phyloP scores from a whole-genome alignment of 2,888 invertebrate genomes.

The Rutpela maculata region DNA sequence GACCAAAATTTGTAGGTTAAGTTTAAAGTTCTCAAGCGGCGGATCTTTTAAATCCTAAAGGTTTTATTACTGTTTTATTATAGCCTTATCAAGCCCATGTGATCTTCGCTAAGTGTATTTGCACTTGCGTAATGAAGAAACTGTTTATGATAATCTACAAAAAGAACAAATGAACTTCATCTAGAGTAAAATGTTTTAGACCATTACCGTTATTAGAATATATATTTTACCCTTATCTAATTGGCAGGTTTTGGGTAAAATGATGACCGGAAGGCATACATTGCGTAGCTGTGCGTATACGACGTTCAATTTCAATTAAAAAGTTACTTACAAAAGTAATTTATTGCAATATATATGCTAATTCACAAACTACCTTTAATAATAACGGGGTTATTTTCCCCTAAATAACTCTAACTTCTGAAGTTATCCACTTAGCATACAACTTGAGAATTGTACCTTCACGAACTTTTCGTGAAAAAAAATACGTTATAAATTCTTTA shows the following conservation, averaged over 20 bases:
- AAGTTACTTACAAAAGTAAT: conserved; percentile 10
- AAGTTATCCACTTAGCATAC: conserved; percentile 9
- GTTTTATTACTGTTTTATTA: too few species aligned
- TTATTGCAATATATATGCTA: conserved; percentile 32
- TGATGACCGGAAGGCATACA: not conserved
- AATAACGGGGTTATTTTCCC: conserved; percentile 5
- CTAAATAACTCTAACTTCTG: conserved; percentile 24
- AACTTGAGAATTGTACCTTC: not conserved
- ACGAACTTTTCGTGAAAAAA: not conserved
- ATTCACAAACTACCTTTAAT: conserved; percentile 15
- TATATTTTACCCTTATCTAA: not conserved
- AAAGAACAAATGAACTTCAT: too few species aligned
- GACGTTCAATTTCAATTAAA: not conserved
- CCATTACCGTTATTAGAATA: too few species aligned
- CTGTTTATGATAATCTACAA: too few species aligned
- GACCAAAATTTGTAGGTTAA: too few species aligned
- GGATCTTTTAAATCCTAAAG: too few species aligned
- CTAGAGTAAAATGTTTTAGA: too few species aligned
- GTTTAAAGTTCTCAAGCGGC: too few species aligned
- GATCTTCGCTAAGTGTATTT: too few species aligned
- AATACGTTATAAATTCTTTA: not conserved
- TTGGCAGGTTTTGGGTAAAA: not conserved
- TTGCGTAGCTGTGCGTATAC: not conserved
- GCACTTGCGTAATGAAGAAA: too few species aligned
- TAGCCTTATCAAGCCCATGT: too few species aligned